phyloP scores from a whole-genome alignment of 2,888 invertebrate genomes.

The Chrysodeixis includens region DNA sequence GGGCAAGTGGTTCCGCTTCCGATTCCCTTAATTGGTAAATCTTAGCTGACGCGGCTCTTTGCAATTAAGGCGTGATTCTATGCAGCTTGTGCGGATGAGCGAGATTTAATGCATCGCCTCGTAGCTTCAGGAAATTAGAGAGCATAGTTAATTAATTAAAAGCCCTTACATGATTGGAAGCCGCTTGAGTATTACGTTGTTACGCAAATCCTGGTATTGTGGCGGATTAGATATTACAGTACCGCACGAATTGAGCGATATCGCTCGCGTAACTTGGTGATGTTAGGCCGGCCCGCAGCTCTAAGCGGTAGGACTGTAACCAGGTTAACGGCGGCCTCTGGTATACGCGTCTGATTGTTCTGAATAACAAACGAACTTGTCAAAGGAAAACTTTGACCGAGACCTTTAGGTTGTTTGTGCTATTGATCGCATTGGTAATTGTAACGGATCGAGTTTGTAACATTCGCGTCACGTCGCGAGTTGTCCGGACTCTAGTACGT shows the following conservation, averaged over 20 bases:
- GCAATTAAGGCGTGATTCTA: slow-evolving; percentile 80
- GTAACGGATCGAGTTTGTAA: slow-evolving; percentile 72
- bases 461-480: slow-evolving; percentile 80
- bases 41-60: slow-evolving; percentile 87
- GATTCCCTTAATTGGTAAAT: slow-evolving; percentile 87
- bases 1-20: slow-evolving; percentile 80
- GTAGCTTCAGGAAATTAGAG: slow-evolving; percentile 57
- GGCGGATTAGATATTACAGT: slow-evolving; percentile 16
- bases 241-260: slow-evolving; percentile 18
- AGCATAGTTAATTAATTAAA: slow-evolving; percentile 63
- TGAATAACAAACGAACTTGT: slow-evolving; percentile 50
- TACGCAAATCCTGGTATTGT: slow-evolving; percentile 17
- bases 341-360: slow-evolving; percentile 56
- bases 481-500: slow-evolving; percentile 71
- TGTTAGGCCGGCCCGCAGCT: slow-evolving; percentile 11
- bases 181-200: slow-evolving; percentile 22
- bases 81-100: slow-evolving; percentile 73
- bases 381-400: slow-evolving; percentile 56
- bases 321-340: slow-evolving; percentile 37
- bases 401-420: slow-evolving; percentile 70
- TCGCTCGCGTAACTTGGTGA: slow-evolving; percentile 7
- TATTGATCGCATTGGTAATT: slow-evolving; percentile 78
- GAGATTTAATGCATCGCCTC: slow-evolving; percentile 72
- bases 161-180: slow-evolving; percentile 48
- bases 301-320: slow-evolving; percentile 35